These are phyloP conservation scores for Paedocypris micromegethes DNA, from an alignment of 2,797 vertebrate species.

Conservation along the genomic window DNA sequence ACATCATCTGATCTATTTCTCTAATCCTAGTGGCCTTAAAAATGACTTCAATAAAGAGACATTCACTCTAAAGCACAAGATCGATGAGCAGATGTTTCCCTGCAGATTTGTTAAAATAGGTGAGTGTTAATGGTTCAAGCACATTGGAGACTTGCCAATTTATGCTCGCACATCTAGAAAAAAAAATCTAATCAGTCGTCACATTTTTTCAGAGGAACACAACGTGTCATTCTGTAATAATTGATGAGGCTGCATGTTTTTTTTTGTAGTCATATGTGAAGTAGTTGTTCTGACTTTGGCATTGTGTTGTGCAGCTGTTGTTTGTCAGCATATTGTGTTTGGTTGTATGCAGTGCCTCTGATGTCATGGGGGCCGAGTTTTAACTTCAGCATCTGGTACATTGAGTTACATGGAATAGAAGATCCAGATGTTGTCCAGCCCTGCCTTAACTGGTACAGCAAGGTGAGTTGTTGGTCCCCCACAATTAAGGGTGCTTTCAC, in stretches of 20 bases:
- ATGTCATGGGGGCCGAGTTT: slow-evolving; percentile 99
- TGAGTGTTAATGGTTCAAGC: slow-evolving; percentile 59
- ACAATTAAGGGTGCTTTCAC: background rate
- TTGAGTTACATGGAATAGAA: slow-evolving; percentile 96
- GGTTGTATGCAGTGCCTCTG: slow-evolving; percentile 79
- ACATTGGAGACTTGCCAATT: background rate
- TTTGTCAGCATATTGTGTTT: background rate
- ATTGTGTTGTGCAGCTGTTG: background rate
- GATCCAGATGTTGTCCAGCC: slow-evolving; percentile 96
- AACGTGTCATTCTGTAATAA: slow-evolving; percentile 1
- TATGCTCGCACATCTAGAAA: slow-evolving; percentile 4
- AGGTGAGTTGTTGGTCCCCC: slow-evolving; percentile 72
- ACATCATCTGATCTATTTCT: slow-evolving; percentile 6
- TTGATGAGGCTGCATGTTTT: slow-evolving; percentile 17
- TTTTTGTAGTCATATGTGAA: background rate
- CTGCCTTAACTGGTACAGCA: slow-evolving; percentile 99
- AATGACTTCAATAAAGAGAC: slow-evolving; percentile 99
- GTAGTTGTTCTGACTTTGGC: background rate
- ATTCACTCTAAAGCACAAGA: slow-evolving; percentile 99
- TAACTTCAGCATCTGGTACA: slow-evolving; percentile 99
- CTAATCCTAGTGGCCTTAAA: slow-evolving; percentile 86
- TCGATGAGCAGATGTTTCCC: slow-evolving; percentile 99
- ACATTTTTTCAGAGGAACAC: slow-evolving; percentile 4
- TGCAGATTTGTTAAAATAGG: slow-evolving; percentile 99
- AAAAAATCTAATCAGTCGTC: slow-evolving; percentile 5